Conservation (phyloP, 2,888 invertebrate species). For the Meteorus cinctellus region DNA sequence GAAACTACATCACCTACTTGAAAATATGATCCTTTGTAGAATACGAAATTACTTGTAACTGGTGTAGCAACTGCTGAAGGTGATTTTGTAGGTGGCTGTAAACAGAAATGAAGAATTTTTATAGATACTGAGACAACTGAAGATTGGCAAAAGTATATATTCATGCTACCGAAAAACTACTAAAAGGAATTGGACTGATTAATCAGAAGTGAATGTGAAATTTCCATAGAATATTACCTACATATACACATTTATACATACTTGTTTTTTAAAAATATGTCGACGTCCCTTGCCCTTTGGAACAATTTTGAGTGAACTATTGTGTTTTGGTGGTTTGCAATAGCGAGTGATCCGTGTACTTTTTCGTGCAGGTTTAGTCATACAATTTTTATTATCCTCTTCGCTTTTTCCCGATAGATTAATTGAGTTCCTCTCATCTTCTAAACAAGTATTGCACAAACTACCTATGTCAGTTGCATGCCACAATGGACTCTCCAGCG, state of each 20-base stretch:
- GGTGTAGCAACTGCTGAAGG: slow-evolving; percentile 87
- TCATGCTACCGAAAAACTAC: no score
- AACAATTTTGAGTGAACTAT: slow-evolving; percentile 65
- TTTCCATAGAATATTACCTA: no score
- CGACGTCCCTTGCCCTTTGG: slow-evolving; percentile 85
- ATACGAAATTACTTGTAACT: slow-evolving; percentile 86
- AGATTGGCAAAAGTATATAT: no score
- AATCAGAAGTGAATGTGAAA: no score
- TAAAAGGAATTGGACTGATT: no score
- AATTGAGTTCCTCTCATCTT: slow-evolving; percentile 73
- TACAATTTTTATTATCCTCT: slow-evolving; percentile 65
- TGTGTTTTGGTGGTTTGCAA: slow-evolving; percentile 74
- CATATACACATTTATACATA: slow-evolving; percentile 47
- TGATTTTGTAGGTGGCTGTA: slow-evolving; percentile 82
- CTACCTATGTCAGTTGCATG: slow-evolving; percentile 83
- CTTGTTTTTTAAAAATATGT: slow-evolving; percentile 84
- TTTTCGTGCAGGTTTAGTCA: slow-evolving; percentile 75
- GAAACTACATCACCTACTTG: slow-evolving; percentile 95
- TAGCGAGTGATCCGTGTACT: slow-evolving; percentile 78
- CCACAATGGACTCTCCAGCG: slow-evolving; percentile 84
- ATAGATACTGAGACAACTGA: no score
- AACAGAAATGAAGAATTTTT: neutral
- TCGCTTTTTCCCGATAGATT: slow-evolving; percentile 62
- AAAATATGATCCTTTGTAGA: slow-evolving; percentile 86
- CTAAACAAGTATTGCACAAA: slow-evolving; percentile 85